A percentile compares a stretch with the other conserved stretches of the same genome.
phyloP scores from a whole-genome alignment of 2,113 vertebrate species.

The Pachypanchax playfairii region DNA sequence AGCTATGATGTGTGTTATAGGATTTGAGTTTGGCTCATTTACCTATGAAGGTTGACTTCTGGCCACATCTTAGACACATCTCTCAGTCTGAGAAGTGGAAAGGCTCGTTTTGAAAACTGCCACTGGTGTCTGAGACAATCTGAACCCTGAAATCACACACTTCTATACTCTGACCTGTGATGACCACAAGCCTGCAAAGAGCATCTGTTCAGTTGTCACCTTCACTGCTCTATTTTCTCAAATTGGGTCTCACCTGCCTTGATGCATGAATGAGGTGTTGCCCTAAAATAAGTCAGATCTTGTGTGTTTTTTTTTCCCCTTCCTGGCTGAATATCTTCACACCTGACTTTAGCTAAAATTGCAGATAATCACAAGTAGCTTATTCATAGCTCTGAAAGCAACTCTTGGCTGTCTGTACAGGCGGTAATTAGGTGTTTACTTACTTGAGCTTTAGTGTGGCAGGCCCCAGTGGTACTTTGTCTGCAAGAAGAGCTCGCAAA shows the following conservation, averaged over 20 bases:
- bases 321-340: slow-evolving; percentile 13
- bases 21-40: slow-evolving; percentile 14
- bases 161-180: slow-evolving; percentile 65
- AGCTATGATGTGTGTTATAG: slow-evolving; percentile 3
- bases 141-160: slow-evolving; percentile 54
- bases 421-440: slow-evolving; percentile 69
- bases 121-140: slow-evolving; percentile 44
- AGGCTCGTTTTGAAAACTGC: slow-evolving; percentile 48
- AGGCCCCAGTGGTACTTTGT: slow-evolving; percentile 41
- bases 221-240: slow-evolving; percentile 55
- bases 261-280: slow-evolving; percentile 29
- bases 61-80: slow-evolving; percentile 35
- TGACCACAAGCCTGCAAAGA: slow-evolving; percentile 64
- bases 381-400: slow-evolving; percentile 32
- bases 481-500: slow-evolving; percentile 37
- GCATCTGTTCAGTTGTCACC: slow-evolving; percentile 70
- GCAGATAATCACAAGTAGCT: slow-evolving; percentile 16
- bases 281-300: slow-evolving; percentile 40
- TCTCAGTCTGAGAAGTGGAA: slow-evolving; percentile 52
- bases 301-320: neutral
- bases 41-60: slow-evolving; percentile 23
- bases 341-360: slow-evolving; percentile 20
- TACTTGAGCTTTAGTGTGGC: slow-evolving; percentile 61
- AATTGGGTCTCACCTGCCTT: slow-evolving; percentile 53
- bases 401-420: slow-evolving; percentile 50